A percentile compares a stretch with the other conserved stretches of the same genome.
phyloP scores from a whole-genome alignment of 2,113 vertebrate genomes.

The Paedocypris sp. region DNA sequence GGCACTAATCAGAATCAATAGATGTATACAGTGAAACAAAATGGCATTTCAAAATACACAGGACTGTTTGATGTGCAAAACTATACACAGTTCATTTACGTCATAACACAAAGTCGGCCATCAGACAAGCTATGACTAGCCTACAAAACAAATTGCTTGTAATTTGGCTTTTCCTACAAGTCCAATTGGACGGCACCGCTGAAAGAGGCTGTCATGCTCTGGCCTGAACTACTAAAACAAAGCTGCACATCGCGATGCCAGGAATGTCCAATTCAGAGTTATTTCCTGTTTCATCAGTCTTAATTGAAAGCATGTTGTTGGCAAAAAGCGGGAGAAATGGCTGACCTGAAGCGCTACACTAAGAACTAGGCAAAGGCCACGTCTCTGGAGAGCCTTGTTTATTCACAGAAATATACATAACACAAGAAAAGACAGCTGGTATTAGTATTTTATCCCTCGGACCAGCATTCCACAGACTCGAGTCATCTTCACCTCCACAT shows the following conservation, averaged over 20 bases:
- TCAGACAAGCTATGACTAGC: not conserved
- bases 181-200: not conserved
- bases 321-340: slow-evolving; percentile 39
- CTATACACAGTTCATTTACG: not conserved
- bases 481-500: slow-evolving; percentile 43
- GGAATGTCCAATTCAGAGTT: slow-evolving; percentile 57
- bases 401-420: slow-evolving; percentile 59
- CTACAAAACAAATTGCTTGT: not conserved
- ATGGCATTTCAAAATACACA: no score
- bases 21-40: no score
- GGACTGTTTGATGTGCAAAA: no score
- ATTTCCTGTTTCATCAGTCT: slow-evolving; percentile 64
- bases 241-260: slow-evolving; percentile 29
- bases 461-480: slow-evolving; percentile 43
- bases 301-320: slow-evolving; percentile 64
- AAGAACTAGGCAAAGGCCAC: slow-evolving; percentile 41
- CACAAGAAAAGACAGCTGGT: slow-evolving; percentile 63
- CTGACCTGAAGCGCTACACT: slow-evolving; percentile 42
- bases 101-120: not conserved
- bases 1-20: no score
- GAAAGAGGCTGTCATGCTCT: slow-evolving; percentile 18
- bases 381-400: slow-evolving; percentile 55
- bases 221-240: slow-evolving; percentile 24
- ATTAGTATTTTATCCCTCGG: slow-evolving; percentile 49
- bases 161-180: not conserved